Conservation (phyloP, 2,888 invertebrate genomes). For the Xylota segnis region DNA sequence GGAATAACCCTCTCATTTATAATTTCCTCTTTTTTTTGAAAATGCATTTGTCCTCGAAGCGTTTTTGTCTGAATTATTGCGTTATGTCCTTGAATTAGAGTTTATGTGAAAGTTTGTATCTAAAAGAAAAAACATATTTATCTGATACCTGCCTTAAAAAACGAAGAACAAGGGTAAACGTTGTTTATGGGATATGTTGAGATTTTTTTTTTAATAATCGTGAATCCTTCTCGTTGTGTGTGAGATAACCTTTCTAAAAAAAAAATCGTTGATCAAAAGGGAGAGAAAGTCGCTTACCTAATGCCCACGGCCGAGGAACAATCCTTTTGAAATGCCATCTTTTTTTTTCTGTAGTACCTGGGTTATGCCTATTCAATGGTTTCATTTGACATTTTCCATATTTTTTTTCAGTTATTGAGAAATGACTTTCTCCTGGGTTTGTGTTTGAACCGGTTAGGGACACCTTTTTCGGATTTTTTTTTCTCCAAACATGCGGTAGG, state of each 20-base stretch:
- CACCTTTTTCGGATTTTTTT: not conserved
- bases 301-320: conserved; percentile 7
- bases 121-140: conserved; percentile 31
- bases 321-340: conserved; percentile 54
- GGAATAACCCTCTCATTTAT: conserved; percentile 58
- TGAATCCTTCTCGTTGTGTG: conserved; percentile 45
- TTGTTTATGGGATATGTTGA: conserved; percentile 62
- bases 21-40: not conserved
- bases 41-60: conserved; percentile 21
- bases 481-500: not conserved
- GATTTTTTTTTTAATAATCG: conserved; percentile 9
- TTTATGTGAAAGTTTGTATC: conserved; percentile 40
- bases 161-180: conserved; percentile 11
- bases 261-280: conserved; percentile 20
- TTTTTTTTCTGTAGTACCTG: conserved; percentile 46
- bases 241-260: conserved; percentile 25
- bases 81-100: conserved; percentile 67
- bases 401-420: conserved; percentile 25
- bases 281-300: conserved; percentile 32
- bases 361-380: conserved; percentile 23
- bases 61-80: conserved; percentile 47
- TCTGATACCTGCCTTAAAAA: conserved; percentile 65
- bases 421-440: not conserved
- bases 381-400: conserved; percentile 33
- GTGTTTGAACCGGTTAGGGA: not conserved